Conservation (phyloP, 1,140 invertebrate genomes). For the Mercenaria mercenaria region DNA sequence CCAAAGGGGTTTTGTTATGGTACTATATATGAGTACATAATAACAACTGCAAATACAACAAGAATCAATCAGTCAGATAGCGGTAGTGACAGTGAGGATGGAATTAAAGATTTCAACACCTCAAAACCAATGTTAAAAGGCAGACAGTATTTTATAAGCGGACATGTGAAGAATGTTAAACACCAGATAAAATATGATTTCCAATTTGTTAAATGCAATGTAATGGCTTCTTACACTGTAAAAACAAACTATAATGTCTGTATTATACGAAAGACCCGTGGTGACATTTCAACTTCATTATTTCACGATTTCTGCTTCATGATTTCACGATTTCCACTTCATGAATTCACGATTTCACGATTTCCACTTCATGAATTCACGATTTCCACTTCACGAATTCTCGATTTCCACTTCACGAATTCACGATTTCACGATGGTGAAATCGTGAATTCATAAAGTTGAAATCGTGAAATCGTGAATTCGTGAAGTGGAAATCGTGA, state of each 20-base stretch:
- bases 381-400: no score
- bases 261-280: no score
- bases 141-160: neutral
- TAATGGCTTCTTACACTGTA: neutral
- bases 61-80: neutral
- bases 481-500: no score
- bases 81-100: neutral
- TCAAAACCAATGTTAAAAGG: neutral
- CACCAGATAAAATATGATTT: neutral
- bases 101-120: neutral
- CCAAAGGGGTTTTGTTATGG: neutral
- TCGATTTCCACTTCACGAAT: no score
- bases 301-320: no score
- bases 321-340: no score
- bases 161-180: slow-evolving; percentile 4
- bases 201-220: neutral
- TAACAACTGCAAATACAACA: neutral
- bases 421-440: no score
- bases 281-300: no score
- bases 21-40: slow-evolving; percentile 2
- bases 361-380: no score
- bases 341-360: no score
- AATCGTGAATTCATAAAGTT: no score
- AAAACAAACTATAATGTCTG: neutral
- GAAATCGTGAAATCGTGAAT: no score